A percentile compares a stretch with the other conserved stretches of the same genome.
Conservation (phyloP, 2,888 invertebrate genomes). For the Drosophila putrida region DNA sequence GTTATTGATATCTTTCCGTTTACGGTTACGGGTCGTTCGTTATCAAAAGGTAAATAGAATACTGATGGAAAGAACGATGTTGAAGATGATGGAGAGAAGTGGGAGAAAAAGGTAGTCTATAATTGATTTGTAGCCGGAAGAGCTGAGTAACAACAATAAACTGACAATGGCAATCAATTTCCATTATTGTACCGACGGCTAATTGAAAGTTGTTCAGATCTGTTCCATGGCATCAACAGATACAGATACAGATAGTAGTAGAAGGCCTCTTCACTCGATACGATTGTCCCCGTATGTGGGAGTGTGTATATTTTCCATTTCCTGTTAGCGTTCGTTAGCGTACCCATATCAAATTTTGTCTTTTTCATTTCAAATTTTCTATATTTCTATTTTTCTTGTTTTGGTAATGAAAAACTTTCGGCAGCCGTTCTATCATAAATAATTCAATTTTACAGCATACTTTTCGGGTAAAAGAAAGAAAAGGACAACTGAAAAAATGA, state of each 20-base stretch:
- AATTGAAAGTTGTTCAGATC: slow-evolving; percentile 72
- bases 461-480: slow-evolving; percentile 26
- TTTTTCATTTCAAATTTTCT: slow-evolving; percentile 14
- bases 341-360: slow-evolving; percentile 52
- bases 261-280: background rate
- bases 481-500: slow-evolving; percentile 13
- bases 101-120: slow-evolving; percentile 34
- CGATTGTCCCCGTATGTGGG: background rate
- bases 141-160: slow-evolving; percentile 39
- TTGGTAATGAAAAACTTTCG: slow-evolving; percentile 51
- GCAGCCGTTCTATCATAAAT: slow-evolving; percentile 65
- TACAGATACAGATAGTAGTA: slow-evolving; percentile 39
- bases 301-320: slow-evolving; percentile 26
- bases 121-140: slow-evolving; percentile 71
- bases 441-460: slow-evolving; percentile 71
- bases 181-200: slow-evolving; percentile 63
- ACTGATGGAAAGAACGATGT: background rate
- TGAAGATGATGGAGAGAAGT: slow-evolving; percentile 5
- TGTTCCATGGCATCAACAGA: slow-evolving; percentile 26
- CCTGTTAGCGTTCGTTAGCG: slow-evolving; percentile 35
- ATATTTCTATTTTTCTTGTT: slow-evolving; percentile 10
- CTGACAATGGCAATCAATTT: slow-evolving; percentile 79
- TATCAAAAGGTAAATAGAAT: slow-evolving; percentile 40
- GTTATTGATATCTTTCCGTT: slow-evolving; percentile 38
- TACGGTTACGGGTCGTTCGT: background rate